A percentile compares a stretch with the other conserved stretches of the same genome.
These are phyloP conservation scores for Diorhabda sublineata DNA, from an alignment of 1,140 invertebrate species.

Conservation along the genomic window DNA sequence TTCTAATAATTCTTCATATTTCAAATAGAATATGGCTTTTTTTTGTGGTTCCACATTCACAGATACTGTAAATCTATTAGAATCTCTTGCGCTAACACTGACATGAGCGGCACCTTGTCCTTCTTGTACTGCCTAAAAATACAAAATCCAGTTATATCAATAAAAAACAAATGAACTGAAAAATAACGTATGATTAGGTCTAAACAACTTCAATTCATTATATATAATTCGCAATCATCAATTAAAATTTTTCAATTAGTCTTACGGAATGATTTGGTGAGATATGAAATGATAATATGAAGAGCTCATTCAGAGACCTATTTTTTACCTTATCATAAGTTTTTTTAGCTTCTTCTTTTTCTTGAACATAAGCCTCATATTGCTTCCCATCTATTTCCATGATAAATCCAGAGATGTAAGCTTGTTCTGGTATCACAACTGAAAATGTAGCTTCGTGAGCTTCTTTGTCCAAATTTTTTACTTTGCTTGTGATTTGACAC, in stretches of 20 bases:
- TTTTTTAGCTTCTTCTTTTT: constrained; percentile 62
- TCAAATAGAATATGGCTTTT: constrained; percentile 59
- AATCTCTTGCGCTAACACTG: constrained; percentile 56
- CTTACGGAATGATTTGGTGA: no score
- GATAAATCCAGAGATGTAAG: constrained; percentile 61
- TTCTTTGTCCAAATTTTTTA: constrained; percentile 54
- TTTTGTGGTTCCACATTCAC: constrained; percentile 58
- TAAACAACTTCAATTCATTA: no score
- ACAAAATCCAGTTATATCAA: background rate
- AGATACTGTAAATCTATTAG: constrained; percentile 59
- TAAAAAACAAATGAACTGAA: no score
- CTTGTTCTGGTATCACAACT: constrained; percentile 59
- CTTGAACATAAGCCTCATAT: constrained; percentile 55
- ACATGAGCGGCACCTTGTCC: constrained; percentile 60
- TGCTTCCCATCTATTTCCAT: constrained; percentile 57
- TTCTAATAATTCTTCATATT: constrained; percentile 60
- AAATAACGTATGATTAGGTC: no score
- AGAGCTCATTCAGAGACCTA: background rate
- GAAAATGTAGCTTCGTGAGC: constrained; percentile 59
- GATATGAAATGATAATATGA: no score
- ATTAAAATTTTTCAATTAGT: no score
- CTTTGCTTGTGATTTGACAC: constrained; percentile 55
- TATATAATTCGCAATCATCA: no score
- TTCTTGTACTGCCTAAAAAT: constrained; percentile 52
- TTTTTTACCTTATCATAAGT: constrained; percentile 55